phyloP scores from a whole-genome alignment of 2,113 vertebrate genomes.

The Corydoras maculifer region DNA sequence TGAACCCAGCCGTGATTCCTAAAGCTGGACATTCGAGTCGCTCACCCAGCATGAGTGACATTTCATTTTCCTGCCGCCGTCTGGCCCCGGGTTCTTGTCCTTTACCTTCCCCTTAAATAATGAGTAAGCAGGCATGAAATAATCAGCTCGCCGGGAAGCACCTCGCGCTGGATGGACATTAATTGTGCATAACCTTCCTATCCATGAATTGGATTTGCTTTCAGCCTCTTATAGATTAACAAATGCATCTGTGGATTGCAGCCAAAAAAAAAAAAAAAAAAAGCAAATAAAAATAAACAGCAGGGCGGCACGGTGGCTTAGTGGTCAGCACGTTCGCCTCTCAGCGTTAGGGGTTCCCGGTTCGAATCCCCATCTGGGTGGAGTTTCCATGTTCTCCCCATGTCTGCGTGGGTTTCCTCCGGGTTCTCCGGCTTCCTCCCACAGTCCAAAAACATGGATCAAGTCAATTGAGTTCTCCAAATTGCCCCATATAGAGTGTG shows the following conservation, averaged over 20 bases:
- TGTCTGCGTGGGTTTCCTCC: too few relatives aligned
- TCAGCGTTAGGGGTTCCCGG: too few relatives aligned
- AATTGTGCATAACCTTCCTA: constrained; percentile 10
- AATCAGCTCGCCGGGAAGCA: constrained; percentile 5
- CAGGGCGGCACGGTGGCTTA: too few relatives aligned
- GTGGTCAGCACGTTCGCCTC: too few relatives aligned
- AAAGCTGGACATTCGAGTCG: neutral
- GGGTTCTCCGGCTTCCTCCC: too few relatives aligned
- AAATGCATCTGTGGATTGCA: constrained; percentile 9
- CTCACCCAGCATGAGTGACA: neutral
- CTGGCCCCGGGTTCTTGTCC: neutral
- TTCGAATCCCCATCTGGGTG: too few relatives aligned
- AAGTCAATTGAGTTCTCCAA: too few relatives aligned
- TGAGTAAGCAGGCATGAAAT: neutral
- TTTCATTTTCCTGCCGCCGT: neutral
- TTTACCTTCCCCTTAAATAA: neutral
- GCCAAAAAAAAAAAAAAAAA: constrained; percentile 57
- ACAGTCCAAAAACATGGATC: too few relatives aligned
- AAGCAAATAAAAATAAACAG: too few relatives aligned
- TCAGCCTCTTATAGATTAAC: constrained; percentile 39
- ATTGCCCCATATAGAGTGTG: too few relatives aligned
- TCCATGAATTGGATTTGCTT: constrained; percentile 31
- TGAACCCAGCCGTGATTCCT: neutral
- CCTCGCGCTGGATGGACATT: constrained; percentile 1
- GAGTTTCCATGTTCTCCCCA: too few relatives aligned